These are phyloP conservation scores for Cavia porcellus DNA, from an alignment of 2,113 vertebrate genomes.

Conservation along the genomic window DNA sequence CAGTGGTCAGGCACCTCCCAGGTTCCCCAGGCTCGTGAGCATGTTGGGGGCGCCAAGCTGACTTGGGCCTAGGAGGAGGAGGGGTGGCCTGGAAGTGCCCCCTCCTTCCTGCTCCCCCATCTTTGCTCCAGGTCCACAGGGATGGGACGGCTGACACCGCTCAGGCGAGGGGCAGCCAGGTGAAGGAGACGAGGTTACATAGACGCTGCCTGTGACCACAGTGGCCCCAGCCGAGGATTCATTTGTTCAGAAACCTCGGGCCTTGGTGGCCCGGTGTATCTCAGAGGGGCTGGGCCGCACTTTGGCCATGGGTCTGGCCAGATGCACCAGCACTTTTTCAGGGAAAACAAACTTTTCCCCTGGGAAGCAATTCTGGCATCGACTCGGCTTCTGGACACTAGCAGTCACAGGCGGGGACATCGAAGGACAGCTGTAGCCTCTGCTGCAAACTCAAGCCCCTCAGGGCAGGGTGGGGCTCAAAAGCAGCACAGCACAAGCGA, in stretches of 20 bases:
- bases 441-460: background rate
- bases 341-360: constrained; percentile 10
- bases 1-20: background rate
- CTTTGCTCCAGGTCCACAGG: background rate
- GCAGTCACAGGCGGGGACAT: background rate
- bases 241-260: background rate
- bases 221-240: background rate
- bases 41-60: no score
- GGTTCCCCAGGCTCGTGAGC: background rate
- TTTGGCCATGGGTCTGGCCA: background rate
- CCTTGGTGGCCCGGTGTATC: background rate
- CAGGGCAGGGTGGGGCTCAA: background rate
- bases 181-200: background rate
- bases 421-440: background rate
- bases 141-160: background rate
- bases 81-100: no score
- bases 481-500: background rate
- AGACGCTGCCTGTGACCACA: no score
- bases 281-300: background rate
- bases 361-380: constrained; percentile 21
- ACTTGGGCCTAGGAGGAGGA: background rate
- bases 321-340: background rate
- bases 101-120: no score
- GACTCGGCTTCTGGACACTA: background rate
- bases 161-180: accelerated